A percentile compares a stretch with the other conserved stretches of the same genome.
phyloP scores from a whole-genome alignment of 2,888 invertebrate species.

The Tortrix viridana region DNA sequence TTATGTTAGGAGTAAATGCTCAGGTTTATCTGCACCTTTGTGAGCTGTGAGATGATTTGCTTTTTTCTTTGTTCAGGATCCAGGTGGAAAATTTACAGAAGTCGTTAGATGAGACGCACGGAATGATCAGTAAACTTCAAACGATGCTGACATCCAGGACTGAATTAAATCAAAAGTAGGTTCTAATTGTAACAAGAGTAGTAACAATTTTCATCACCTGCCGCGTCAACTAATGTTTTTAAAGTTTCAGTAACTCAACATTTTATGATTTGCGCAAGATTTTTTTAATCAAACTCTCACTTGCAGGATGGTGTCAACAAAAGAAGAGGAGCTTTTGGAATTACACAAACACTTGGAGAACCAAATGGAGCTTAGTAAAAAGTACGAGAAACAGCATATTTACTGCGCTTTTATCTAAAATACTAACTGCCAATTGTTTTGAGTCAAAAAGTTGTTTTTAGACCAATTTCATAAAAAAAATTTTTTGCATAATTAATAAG shows the following conservation, averaged over 20 bases:
- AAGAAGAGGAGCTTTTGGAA: slow-evolving; percentile 75
- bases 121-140: slow-evolving; percentile 73
- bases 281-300: background rate
- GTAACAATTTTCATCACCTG: too few species aligned
- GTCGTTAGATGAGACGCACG: slow-evolving; percentile 77
- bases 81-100: slow-evolving; percentile 77
- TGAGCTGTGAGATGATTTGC: too few species aligned
- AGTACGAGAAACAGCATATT: slow-evolving; percentile 53
- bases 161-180: slow-evolving; percentile 71
- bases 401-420: background rate
- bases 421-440: too few species aligned
- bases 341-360: slow-evolving; percentile 84
- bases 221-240: too few species aligned
- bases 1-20: too few species aligned
- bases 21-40: too few species aligned
- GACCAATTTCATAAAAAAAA: too few species aligned
- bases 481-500: too few species aligned
- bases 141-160: slow-evolving; percentile 64
- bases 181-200: slow-evolving; percentile 9
- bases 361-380: slow-evolving; percentile 85
- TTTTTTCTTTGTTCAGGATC: slow-evolving; percentile 57
- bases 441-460: too few species aligned
- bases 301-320: slow-evolving; percentile 77
- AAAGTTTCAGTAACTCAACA: too few species aligned
- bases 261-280: too few species aligned